These are phyloP conservation scores for Caenorhabditis sp. DNA, from an alignment of 2,888 invertebrate genomes.

Conservation along the genomic window DNA sequence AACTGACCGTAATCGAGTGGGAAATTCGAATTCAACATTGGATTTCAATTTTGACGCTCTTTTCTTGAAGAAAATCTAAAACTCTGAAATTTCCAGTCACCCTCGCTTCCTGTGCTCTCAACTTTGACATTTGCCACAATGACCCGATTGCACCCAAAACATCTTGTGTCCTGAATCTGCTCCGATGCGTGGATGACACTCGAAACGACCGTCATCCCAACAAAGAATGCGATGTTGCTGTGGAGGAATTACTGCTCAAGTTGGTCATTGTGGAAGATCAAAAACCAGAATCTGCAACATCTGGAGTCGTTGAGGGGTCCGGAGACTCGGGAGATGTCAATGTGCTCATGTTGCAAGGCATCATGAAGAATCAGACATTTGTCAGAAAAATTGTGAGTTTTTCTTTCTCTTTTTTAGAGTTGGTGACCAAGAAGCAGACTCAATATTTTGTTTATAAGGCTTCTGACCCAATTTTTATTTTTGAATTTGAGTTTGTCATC, in stretches of 20 bases:
- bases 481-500: no score
- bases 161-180: conserved; percentile 2
- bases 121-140: conserved; percentile 14
- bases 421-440: neutral
- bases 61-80: no score
- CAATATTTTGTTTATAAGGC: no score
- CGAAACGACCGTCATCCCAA: neutral
- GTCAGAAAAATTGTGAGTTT: conserved; percentile 11
- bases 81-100: no score
- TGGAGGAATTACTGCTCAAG: neutral
- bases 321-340: neutral
- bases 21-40: neutral
- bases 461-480: no score
- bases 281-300: neutral
- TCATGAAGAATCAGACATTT: neutral
- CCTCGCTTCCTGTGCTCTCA: conserved; percentile 39
- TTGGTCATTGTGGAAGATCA: neutral
- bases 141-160: neutral
- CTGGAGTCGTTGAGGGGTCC: neutral
- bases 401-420: neutral
- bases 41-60: neutral
- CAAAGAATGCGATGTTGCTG: conserved; percentile 5
- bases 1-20: neutral
- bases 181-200: conserved; percentile 15
- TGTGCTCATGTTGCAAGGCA: neutral